These are phyloP conservation scores for Nasalis larvatus DNA, from an alignment of 2,113 vertebrate genomes.

Conservation along the genomic window DNA sequence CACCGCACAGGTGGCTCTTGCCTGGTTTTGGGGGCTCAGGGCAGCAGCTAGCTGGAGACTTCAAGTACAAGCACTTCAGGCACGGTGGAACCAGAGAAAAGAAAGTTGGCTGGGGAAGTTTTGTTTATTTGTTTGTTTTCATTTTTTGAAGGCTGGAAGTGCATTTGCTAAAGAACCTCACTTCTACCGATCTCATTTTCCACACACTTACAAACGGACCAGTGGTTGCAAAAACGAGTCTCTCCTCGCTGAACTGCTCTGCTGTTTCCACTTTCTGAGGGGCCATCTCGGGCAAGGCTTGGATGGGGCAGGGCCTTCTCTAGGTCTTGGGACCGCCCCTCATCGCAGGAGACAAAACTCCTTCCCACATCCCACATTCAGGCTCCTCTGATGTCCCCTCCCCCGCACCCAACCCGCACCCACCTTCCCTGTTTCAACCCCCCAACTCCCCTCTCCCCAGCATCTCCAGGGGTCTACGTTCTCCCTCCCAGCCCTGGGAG, in stretches of 20 bases:
- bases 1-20: fast-evolving
- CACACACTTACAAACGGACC: background rate
- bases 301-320: background rate
- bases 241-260: background rate
- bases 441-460: background rate
- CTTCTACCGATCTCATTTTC: background rate
- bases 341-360: background rate
- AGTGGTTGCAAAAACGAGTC: fast-evolving
- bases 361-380: background rate
- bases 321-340: background rate
- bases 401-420: background rate
- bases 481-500: background rate
- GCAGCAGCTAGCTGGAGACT: background rate
- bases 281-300: background rate
- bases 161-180: background rate
- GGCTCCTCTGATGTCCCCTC: background rate
- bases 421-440: background rate
- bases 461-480: background rate
- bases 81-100: background rate
- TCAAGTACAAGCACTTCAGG: background rate
- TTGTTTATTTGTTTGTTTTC: background rate
- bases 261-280: background rate
- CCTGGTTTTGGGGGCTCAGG: background rate
- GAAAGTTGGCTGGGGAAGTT: background rate
- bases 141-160: background rate